Conservation (phyloP, 2,888 invertebrate species). For the Aquatica leii region DNA sequence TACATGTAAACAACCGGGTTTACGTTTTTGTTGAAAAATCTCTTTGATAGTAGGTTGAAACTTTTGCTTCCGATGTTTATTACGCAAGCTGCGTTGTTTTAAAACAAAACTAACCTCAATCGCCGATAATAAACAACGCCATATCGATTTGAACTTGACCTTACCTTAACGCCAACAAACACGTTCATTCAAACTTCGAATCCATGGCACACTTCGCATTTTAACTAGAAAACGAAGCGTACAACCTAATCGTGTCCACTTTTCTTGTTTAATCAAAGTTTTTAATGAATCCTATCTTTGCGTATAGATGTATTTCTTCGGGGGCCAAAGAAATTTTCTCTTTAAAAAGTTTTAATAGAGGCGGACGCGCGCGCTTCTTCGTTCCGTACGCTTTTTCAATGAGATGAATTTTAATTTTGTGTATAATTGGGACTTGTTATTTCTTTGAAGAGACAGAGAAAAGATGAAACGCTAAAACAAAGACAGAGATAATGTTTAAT, state of each 20-base stretch:
- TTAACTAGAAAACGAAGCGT: conserved; percentile 36
- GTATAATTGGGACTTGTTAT: conserved; percentile 60
- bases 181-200: neutral
- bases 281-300: conserved; percentile 59
- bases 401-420: conserved; percentile 62
- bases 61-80: too few relatives aligned
- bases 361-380: too few relatives aligned
- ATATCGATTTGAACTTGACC: conserved; percentile 19
- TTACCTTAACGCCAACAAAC: conserved; percentile 18
- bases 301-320: conserved; percentile 54
- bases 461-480: conserved; percentile 44
- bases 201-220: neutral
- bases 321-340: conserved; percentile 57
- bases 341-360: conserved; percentile 61
- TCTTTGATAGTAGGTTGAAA: too few relatives aligned
- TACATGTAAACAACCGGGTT: too few relatives aligned
- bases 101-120: neutral
- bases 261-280: conserved; percentile 59
- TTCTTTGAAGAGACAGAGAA: conserved; percentile 53
- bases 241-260: conserved; percentile 56
- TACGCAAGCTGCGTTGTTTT: too few relatives aligned
- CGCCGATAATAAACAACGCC: neutral
- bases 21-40: too few relatives aligned
- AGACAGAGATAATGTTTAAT: conserved; percentile 35
- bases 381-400: conserved; percentile 60